Evolutionary conservation across 2,797 vertebrate species (phyloP).

Genomic region (Aplochiton taeniatus): DNA sequence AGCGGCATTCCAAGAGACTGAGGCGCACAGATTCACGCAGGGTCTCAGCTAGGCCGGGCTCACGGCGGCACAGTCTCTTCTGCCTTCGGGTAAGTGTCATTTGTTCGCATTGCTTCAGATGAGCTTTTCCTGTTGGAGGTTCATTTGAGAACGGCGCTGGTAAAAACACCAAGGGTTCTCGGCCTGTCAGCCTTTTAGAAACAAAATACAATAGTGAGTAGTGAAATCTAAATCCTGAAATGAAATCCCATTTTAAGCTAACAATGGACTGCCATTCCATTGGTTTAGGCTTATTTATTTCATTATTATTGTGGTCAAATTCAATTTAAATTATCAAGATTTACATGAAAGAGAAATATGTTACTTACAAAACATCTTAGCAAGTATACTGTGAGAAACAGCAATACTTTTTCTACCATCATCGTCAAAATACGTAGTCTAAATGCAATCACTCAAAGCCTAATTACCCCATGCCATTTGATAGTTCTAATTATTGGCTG

Average conservation of each 20-base stretch:
- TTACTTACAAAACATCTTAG: too few species aligned
- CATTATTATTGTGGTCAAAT: too few species aligned
- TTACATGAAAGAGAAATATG: too few species aligned
- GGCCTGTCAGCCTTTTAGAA: conserved; percentile 84
- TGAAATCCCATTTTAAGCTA: too few species aligned
- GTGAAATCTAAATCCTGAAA: too few species aligned
- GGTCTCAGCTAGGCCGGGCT: conserved; percentile 93
- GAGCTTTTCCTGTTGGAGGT: conserved; percentile 73
- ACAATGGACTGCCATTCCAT: too few species aligned
- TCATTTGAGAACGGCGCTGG: conserved; percentile 80
- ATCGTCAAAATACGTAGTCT: background rate
- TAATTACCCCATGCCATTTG: too few species aligned
- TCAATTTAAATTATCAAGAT: too few species aligned
- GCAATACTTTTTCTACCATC: background rate
- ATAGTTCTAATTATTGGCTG: too few species aligned
- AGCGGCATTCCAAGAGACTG: conserved; percentile 90
- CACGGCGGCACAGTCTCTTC: conserved; percentile 90
- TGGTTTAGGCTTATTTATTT: too few species aligned
- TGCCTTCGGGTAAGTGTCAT: conserved; percentile 88
- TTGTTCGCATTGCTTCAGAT: conserved; percentile 95
- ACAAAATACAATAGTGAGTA: background rate
- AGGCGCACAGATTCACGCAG: conserved; percentile 90
- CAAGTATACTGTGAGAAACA: too few species aligned
- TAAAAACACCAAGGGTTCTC: conserved; percentile 85
- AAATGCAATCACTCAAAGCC: too few species aligned